phyloP scores from a whole-genome alignment of 2,113 vertebrate genomes.

The Sylvietta virens region DNA sequence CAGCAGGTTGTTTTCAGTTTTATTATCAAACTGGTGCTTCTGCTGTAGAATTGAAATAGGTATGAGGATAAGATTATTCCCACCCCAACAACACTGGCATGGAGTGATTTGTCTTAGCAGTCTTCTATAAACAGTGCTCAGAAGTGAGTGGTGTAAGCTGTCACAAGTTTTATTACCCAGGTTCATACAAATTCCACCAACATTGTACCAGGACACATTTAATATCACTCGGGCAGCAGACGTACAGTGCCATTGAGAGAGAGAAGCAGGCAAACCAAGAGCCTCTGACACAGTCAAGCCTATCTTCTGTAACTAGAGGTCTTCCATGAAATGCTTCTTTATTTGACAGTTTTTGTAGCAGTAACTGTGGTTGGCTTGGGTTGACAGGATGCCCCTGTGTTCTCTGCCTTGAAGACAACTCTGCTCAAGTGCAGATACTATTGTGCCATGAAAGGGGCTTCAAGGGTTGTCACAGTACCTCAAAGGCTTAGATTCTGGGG shows the following conservation, averaged over 20 bases:
- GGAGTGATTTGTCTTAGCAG: not conserved
- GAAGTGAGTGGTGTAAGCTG: not conserved
- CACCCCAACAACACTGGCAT: not conserved
- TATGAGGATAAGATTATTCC: not conserved
- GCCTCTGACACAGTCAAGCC: not conserved
- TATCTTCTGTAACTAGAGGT: not conserved
- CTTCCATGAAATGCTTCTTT: not conserved
- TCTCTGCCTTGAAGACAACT: not conserved
- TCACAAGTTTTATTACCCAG: not conserved
- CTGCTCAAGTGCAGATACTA: not conserved
- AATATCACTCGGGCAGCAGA: not conserved
- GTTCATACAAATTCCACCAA: not conserved
- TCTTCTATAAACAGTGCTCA: not conserved
- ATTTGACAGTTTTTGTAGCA: not conserved
- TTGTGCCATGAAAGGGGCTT: not conserved
- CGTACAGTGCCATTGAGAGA: not conserved
- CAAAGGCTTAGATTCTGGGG: not conserved
- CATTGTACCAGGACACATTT: not conserved
- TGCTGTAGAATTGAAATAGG: not conserved
- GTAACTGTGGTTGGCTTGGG: not conserved
- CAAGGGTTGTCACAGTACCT: not conserved
- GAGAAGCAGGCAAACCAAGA: not conserved
- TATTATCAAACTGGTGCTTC: not conserved
- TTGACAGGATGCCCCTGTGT: not conserved
- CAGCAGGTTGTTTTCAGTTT: not conserved